phyloP scores from a whole-genome alignment of 2,888 invertebrate species.

The Leucophenga maculata region DNA sequence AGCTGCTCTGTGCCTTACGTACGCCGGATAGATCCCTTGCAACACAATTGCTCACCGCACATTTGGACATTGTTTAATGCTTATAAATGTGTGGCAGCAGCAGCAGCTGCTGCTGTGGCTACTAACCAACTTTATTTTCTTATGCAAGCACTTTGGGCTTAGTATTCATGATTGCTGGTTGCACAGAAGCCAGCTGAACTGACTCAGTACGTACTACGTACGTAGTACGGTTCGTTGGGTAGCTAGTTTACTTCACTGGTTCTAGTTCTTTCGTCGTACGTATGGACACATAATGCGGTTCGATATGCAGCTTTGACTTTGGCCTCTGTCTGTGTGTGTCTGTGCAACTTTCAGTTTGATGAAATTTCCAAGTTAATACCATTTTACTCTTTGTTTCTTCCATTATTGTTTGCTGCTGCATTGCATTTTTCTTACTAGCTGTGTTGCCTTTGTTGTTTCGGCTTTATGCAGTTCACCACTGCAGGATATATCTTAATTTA shows the following conservation, averaged over 20 bases:
- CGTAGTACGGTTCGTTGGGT: not conserved
- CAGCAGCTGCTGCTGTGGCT: not conserved
- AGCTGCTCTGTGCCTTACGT: too few species aligned
- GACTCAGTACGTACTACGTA: too few species aligned
- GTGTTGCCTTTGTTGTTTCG: not conserved
- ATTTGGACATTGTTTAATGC: not conserved
- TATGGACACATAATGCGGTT: too few species aligned
- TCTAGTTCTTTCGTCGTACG: not conserved
- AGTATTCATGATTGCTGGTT: slow-evolving; percentile 15
- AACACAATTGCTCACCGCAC: not conserved
- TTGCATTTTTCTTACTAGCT: not conserved
- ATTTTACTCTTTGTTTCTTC: not conserved
- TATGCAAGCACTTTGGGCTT: slow-evolving; percentile 17
- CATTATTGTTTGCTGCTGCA: not conserved
- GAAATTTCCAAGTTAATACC: slow-evolving; percentile 16
- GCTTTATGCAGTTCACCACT: not conserved
- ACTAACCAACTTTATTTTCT: not conserved
- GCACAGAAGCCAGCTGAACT: not conserved
- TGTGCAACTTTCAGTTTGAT: not conserved
- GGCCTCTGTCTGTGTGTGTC: not conserved
- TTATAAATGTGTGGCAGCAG: slow-evolving; percentile 14
- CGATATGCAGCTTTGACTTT: not conserved
- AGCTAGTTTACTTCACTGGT: not conserved
- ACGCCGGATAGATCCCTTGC: not conserved
- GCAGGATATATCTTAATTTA: not conserved